A percentile compares a stretch with the other conserved stretches of the same genome.
Evolutionary conservation across 2,797 vertebrate species (phyloP).

Genomic region (Labeo calbasu): DNA sequence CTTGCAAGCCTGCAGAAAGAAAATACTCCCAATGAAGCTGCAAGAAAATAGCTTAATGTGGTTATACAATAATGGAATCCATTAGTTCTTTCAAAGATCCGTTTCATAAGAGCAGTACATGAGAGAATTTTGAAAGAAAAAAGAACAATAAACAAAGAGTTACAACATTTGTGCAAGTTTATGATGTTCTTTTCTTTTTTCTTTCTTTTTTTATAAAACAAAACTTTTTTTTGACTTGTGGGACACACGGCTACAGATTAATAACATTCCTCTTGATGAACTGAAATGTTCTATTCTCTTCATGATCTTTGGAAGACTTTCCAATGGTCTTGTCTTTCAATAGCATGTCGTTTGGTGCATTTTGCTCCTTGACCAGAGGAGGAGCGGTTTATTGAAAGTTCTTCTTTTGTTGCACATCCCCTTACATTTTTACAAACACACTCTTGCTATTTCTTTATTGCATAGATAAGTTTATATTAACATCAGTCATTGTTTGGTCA

Average conservation of each 20-base stretch:
- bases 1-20: not conserved
- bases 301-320: constrained; percentile 27
- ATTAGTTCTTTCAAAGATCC: constrained; percentile 4
- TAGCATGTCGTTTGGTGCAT: constrained; percentile 6
- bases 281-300: constrained; percentile 1
- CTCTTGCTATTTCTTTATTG: constrained; percentile 8
- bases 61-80: constrained; percentile 10
- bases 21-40: not conserved
- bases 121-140: not conserved
- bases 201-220: not conserved
- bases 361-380: not conserved
- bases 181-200: not conserved
- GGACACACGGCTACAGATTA: not conserved
- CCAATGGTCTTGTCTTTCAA: not conserved
- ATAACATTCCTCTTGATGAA: constrained; percentile 29
- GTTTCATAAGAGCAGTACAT: not conserved
- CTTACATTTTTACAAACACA: constrained; percentile 10
- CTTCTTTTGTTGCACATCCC: not conserved
- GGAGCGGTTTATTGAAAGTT: not conserved
- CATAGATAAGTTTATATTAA: constrained; percentile 38
- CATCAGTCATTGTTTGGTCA: not conserved
- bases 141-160: not conserved
- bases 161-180: constrained; percentile 13
- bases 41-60: constrained; percentile 1
- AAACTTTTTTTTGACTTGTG: not conserved